phyloP scores from a whole-genome alignment of 2,797 vertebrate species.

The Telmatherina bonti region DNA sequence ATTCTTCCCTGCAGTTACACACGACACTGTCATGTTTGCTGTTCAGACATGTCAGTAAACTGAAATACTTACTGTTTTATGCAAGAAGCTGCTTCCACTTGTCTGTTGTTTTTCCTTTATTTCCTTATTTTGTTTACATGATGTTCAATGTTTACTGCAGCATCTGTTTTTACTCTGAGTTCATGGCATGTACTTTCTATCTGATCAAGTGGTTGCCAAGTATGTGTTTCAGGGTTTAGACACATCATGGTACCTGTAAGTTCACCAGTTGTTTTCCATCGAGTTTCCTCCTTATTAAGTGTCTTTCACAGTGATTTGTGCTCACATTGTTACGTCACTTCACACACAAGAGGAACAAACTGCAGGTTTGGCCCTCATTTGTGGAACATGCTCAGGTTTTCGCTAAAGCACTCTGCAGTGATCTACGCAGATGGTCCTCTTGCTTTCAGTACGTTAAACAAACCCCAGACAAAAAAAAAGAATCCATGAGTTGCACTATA shows the following conservation, averaged over 20 bases:
- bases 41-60: not conserved
- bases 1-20: no score
- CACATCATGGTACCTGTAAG: not conserved
- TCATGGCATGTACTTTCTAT: not conserved
- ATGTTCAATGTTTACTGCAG: not conserved
- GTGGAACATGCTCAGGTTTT: constrained; percentile 2
- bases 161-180: constrained; percentile 33
- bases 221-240: not conserved
- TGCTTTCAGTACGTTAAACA: constrained; percentile 1
- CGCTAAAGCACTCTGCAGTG: not conserved
- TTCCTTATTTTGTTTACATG: constrained; percentile 2
- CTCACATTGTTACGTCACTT: not conserved
- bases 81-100: not conserved
- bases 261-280: not conserved
- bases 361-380: constrained; percentile 3
- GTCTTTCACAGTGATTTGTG: not conserved
- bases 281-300: not conserved
- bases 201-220: not conserved
- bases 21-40: not conserved
- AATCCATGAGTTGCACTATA: not conserved
- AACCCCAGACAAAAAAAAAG: not conserved
- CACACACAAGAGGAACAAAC: constrained; percentile 2
- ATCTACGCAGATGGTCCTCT: not conserved
- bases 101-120: not conserved
- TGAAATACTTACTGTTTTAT: not conserved